Evolutionary conservation across 2,113 vertebrate species (phyloP), one percentile per base, ranked within the genome.

Genomic region (Murina feae): DNA sequence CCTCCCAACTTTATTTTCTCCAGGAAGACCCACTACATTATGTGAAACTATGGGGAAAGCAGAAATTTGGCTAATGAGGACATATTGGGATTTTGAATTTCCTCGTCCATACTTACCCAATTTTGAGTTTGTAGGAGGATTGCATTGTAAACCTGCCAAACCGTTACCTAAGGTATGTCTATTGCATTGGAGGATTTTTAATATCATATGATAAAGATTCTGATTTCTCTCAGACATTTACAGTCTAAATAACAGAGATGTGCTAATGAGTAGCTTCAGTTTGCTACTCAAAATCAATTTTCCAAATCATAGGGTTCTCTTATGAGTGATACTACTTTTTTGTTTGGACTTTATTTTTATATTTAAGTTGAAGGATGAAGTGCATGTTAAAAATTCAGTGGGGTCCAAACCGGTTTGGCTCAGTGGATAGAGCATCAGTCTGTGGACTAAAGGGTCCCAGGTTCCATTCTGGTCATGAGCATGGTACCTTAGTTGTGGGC

Each of bases 81-180:
- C 99, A 10, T 99, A 99, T 81, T 99, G 99, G 99, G 99, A 99
- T 96, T 98, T 99, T 93, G 99, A 99, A 92, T 99, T 99, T 97
- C 99, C 99, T 81, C 98, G 98, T 5, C 99, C 99, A 82, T 97
- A 98, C 58, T 98, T 99, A 72, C 99, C 99, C 18, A 99, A 99
- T 97, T 99, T 99, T 90, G 98, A 99, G 90, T 99, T 98, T 82
- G 98, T 99, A 17, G 99, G 99, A 96, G 99, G 99, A 92, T 97
- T 99, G 91, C 99, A 99, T n/a, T 99, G 99, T 88, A 98, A 97
- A 96, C 99, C 99, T 49, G 98, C 99, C 91, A 99, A 99, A 90
- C 98, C 98, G 0, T 95, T 99, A 96, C 98, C 99, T 89, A 95
- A 99, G 98, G 99, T 99, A 98, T 1, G 86, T 71, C 12, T 82